A percentile compares a stretch with the other conserved stretches of the same genome.
Evolutionary conservation across 2,797 vertebrate species (phyloP).

Genomic region (Oreortyx pictus): DNA sequence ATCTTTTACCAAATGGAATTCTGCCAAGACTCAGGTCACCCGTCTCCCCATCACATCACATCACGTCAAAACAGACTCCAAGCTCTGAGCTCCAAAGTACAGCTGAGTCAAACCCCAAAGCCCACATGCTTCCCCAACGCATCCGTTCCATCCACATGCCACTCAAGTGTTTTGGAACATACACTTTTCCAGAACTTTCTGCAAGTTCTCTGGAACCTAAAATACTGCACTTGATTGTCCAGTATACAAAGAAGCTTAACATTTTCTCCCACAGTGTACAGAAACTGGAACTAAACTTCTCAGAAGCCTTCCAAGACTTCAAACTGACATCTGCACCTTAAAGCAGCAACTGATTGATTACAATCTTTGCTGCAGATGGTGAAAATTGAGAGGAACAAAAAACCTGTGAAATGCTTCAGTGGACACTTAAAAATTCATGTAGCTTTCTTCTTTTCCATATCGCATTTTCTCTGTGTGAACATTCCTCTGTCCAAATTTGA

Average conservation of each 20-base stretch:
- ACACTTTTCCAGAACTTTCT: conserved; percentile 8
- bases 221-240: conserved; percentile 1
- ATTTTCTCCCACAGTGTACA: background rate
- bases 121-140: background rate
- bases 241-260: background rate
- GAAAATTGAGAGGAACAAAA: conserved; percentile 25
- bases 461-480: background rate
- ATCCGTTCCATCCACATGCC: conserved; percentile 1
- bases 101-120: conserved; percentile 61
- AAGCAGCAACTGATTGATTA: background rate
- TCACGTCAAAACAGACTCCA: conserved; percentile 72
- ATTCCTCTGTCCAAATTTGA: background rate
- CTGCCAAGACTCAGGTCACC: conserved; percentile 74
- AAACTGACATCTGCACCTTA: background rate
- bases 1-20: conserved; percentile 77
- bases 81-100: conserved; percentile 38
- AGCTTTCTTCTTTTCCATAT: background rate
- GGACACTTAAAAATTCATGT: background rate
- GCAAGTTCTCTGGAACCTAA: background rate
- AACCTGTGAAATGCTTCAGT: background rate
- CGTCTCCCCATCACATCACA: conserved; percentile 52
- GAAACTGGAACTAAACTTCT: background rate
- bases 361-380: background rate
- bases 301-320: background rate
- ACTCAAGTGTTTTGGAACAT: background rate